A percentile compares a stretch with the other conserved stretches of the same genome.
phyloP scores from a whole-genome alignment of 2,113 vertebrate species.

The Microcebus tavaratra region DNA sequence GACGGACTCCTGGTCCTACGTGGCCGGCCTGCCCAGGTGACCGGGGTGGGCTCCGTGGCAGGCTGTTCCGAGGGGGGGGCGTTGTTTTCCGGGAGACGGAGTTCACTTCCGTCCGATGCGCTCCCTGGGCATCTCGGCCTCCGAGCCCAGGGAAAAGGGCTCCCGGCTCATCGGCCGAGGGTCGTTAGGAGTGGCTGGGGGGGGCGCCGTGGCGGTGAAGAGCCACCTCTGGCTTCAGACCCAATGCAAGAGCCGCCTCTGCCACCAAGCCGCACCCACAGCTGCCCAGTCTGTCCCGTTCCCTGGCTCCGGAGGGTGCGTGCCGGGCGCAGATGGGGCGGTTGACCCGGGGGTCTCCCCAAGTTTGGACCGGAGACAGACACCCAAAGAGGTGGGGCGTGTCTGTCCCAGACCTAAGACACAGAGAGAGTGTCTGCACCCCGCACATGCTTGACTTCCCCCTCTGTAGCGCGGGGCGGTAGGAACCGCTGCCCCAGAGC shows the following conservation, averaged over 20 bases:
- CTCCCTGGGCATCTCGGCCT: neutral
- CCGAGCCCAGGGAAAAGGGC: neutral
- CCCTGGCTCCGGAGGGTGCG: neutral
- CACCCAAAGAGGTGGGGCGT: neutral
- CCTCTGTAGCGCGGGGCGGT: neutral
- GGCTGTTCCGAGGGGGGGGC: too few species aligned
- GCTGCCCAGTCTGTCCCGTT: rapidly evolving
- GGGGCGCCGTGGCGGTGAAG: rapidly evolving
- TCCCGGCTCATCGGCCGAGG: rapidly evolving
- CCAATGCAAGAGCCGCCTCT: rapidly evolving
- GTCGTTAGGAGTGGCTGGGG: neutral
- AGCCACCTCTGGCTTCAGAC: too few species aligned
- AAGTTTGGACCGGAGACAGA: neutral
- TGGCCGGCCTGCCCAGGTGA: conserved; percentile 93
- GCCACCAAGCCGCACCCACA: rapidly evolving
- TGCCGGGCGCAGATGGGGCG: neutral
- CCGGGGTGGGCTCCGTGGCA: rapidly evolving
- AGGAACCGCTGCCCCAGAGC: rapidly evolving
- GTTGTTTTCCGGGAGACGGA: too few species aligned
- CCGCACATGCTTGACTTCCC: rapidly evolving
- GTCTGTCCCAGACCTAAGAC: neutral
- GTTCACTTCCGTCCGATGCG: neutral
- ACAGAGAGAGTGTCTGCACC: too few species aligned
- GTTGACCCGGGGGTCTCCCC: neutral
- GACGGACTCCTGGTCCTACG: conserved; percentile 93